phyloP scores from a whole-genome alignment of 2,113 vertebrate genomes.

The Anolis sagrei region DNA sequence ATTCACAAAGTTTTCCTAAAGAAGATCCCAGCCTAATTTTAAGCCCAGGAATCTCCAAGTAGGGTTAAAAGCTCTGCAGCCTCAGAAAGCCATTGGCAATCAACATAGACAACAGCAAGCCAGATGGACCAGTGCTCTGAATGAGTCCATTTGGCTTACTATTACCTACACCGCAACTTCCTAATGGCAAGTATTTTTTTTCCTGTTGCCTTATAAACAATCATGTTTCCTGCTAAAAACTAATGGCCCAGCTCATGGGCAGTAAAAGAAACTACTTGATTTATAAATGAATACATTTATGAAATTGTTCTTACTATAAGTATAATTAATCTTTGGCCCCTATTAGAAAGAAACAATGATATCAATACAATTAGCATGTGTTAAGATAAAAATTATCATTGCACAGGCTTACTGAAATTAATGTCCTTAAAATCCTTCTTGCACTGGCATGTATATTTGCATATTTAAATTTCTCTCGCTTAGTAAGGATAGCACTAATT shows the following conservation, averaged over 20 bases:
- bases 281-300: slow-evolving; percentile 5
- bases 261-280: slow-evolving; percentile 7
- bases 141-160: no score
- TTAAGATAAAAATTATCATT: slow-evolving; percentile 18
- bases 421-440: slow-evolving; percentile 25
- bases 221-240: background rate
- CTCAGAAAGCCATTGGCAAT: background rate
- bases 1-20: background rate
- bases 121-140: background rate
- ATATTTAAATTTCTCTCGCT: slow-evolving; percentile 17
- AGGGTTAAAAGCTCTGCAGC: background rate
- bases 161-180: background rate
- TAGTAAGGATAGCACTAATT: slow-evolving; percentile 29
- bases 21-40: background rate
- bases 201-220: background rate
- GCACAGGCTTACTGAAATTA: slow-evolving; percentile 14
- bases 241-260: background rate
- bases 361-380: slow-evolving; percentile 20
- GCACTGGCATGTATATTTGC: background rate
- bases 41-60: background rate
- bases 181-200: background rate
- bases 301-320: background rate
- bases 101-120: background rate
- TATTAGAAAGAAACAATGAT: slow-evolving; percentile 26
- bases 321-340: background rate